These are phyloP conservation scores for Xestia c-nigrum DNA, from an alignment of 2,888 invertebrate species.

Conservation along the genomic window DNA sequence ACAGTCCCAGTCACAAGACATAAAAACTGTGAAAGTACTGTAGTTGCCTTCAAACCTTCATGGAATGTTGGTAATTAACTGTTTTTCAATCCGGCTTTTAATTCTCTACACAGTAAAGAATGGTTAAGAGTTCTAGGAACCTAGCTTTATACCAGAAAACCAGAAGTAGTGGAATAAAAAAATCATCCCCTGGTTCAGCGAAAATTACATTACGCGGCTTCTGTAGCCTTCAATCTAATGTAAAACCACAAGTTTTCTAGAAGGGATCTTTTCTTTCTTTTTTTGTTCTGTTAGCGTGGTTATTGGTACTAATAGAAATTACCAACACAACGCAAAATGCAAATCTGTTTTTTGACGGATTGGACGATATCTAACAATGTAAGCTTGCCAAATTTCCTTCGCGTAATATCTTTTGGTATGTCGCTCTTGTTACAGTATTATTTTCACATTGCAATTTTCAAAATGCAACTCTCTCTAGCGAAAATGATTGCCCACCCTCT, in stretches of 20 bases:
- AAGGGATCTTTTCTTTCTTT: background rate
- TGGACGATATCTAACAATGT: background rate
- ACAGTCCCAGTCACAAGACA: no score
- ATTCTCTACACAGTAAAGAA: background rate
- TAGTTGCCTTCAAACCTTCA: no score
- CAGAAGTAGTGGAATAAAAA: background rate
- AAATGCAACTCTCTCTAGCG: background rate
- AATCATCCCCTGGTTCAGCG: background rate
- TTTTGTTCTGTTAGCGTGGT: background rate
- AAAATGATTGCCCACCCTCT: conserved; percentile 2
- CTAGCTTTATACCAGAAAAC: background rate
- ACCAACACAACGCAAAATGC: background rate
- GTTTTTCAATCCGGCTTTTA: background rate
- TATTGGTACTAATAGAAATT: background rate
- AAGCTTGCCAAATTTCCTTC: background rate
- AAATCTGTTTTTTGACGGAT: background rate
- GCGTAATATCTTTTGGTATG: background rate
- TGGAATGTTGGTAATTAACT: no score
- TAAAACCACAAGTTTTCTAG: background rate
- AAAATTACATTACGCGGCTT: background rate
- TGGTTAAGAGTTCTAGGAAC: background rate
- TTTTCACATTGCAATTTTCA: background rate
- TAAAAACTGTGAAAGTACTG: no score
- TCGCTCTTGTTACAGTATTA: background rate
- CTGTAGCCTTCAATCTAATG: background rate